These are phyloP conservation scores for Lutraria lutraria DNA, from an alignment of 2,888 invertebrate genomes.

Conservation along the genomic window DNA sequence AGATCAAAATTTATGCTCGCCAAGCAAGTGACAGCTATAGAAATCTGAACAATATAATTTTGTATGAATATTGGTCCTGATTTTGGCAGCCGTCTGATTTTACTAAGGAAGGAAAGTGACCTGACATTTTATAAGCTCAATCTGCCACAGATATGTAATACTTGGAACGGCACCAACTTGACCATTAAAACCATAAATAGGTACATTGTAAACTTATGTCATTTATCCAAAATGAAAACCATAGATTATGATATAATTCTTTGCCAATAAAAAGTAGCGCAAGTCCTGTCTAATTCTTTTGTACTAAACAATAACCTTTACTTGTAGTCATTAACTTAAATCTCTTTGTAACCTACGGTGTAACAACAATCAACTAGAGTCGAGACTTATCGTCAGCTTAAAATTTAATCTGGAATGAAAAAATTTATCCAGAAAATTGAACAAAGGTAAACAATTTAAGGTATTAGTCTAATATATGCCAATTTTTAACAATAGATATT, in stretches of 20 bases:
- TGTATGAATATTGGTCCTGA: neutral
- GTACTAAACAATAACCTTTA: neutral
- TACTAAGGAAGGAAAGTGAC: neutral
- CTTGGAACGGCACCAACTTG: neutral
- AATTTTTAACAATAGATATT: neutral
- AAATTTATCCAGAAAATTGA: neutral
- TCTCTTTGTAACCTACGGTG: neutral
- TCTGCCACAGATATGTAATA: neutral
- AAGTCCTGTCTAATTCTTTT: neutral
- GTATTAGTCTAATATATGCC: neutral
- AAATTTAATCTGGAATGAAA: conserved; percentile 1
- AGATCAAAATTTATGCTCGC: no score
- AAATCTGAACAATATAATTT: no score
- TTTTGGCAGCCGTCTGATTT: neutral
- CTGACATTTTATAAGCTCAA: neutral
- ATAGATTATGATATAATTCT: conserved; percentile 11
- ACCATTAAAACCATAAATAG: neutral
- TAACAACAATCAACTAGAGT: conserved; percentile 6
- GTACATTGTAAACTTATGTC: conserved; percentile 16
- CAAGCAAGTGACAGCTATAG: no score
- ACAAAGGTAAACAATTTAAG: conserved; percentile 18
- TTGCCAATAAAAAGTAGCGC: conserved; percentile 1
- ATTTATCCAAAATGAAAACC: conserved; percentile 3
- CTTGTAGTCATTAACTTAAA: neutral
- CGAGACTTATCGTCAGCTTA: neutral